Base-by-base conservation (phyloP, 2,797 vertebrate genomes). In the Pitangus sulphuratus region DNA sequence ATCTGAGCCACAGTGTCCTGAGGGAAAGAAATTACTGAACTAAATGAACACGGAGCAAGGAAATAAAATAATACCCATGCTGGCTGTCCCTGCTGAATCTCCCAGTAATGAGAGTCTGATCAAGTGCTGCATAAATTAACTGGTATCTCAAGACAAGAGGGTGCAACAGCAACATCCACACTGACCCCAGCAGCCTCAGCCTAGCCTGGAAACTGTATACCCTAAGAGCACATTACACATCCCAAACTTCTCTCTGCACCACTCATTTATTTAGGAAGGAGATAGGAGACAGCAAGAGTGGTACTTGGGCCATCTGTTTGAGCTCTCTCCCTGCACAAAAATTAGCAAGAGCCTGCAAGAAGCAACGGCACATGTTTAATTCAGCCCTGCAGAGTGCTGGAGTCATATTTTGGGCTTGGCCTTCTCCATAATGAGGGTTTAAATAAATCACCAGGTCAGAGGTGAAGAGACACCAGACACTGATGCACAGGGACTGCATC, bases 211-310 rank as follows among this genome's bases (percentile, higher is more conserved):
- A 90, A 88, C 65, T 9, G 40, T 30, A 71, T 20, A 83, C 51
- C 56, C 87, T 62, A 65, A 86, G 60, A 92, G 50, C 7, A 1
- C 62, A 54, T 94, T 72, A 87, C 72, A 85, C 35, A 60, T 69
- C 93, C 69, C 60, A 12, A 96, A 92, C 42, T 74, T 84, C 81
- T 94, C 93, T 28, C 76, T 61, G 51, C 60, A 16, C n/a, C 31
- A 16, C 92, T 94, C 76, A 72, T 92, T 95, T 95, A 88, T 77
- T 94, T 87, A 45, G 60, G 64, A 77, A 90, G 57, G 89, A 95
- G 86, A 71, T 51, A 92, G 88, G 66, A 91, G 75, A 79, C 56
- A 68, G 40, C 0, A 1, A 79, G 68, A 84, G 31, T 45, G 58
- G 69, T 13, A 7, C 28, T 68, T 24, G 58, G 86, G 66, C 88